Base-by-base conservation (phyloP, 1,140 invertebrate species). In the Drosophila auraria region DNA sequence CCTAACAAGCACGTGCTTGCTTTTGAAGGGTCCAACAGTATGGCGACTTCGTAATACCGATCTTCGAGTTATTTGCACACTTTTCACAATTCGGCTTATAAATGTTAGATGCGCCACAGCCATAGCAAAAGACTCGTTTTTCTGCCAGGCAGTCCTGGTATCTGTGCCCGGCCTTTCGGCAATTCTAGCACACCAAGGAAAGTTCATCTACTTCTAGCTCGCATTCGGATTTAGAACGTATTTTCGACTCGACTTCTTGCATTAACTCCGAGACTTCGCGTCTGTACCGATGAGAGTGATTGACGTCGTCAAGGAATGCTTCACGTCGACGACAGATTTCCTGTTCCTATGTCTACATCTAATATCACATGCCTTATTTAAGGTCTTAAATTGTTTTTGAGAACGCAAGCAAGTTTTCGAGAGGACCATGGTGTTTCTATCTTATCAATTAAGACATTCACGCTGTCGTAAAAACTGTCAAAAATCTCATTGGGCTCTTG, bases 61-160 rank as follows among this genome's bases (percentile, higher is more conserved):
- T 17, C n/a, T 45, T 45, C n/a, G 44, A 45, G 44, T 45, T 45
- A 17, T 45, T 45, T 45, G n/a, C 8, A 45, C 44, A 45, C 44
- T 45, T 45, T 17, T 3, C 7, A 9, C 44, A 45, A 45, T 45
- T 45, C 1, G 6, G 9, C 7, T 45, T 45, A 15, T 45, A 45
- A 20, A 15, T 45, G 44, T 45, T 45, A 17, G n/a, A n/a, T 45
- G 44, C 44, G 17, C 44, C 44, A 9, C 44, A 45, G n/a, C 44
- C 44, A 17, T 45, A 45, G 17, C 25, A 27, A 27, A 27, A 27
- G 5, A 27, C 25, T 4, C 25, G 25, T 5, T 27, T 27, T 27
- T 45, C 44, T n/a, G 44, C 6, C 17, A 45, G 17, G 17, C 42
- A 45, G n/a, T 45, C 42, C n/a, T 45, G 15, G 42, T 45, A 45